These are phyloP conservation scores for Rhynchopsitta pachyrhyncha DNA, from an alignment of 2,113 vertebrate genomes.

Conservation along the genomic window DNA sequence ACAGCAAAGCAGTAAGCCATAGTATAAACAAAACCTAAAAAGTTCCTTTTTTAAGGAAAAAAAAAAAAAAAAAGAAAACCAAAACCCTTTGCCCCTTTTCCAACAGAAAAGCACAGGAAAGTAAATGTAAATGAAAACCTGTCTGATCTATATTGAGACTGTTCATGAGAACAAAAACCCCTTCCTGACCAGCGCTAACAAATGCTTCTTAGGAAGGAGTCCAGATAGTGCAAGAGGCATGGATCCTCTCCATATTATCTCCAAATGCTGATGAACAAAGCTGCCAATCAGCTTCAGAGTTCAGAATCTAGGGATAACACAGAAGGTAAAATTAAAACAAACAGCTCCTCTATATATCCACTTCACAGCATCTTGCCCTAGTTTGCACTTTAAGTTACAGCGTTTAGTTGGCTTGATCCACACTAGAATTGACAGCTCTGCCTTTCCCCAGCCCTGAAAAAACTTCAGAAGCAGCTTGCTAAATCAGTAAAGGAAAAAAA, in stretches of 20 bases:
- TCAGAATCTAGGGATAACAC: background rate
- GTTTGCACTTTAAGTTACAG: background rate
- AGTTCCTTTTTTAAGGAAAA: background rate
- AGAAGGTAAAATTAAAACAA: background rate
- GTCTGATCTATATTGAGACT: background rate
- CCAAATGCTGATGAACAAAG: background rate
- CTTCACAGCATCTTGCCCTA: background rate
- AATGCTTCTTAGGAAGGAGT: accelerated
- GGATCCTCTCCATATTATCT: background rate
- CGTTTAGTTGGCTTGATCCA: background rate
- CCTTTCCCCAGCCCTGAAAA: background rate
- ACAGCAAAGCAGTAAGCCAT: background rate
- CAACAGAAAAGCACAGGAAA: background rate
- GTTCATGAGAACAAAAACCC: background rate
- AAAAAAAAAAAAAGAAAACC: background rate
- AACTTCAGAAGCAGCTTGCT: background rate
- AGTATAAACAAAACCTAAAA: background rate
- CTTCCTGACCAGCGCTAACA: background rate
- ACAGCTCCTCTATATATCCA: background rate
- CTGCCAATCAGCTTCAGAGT: background rate
- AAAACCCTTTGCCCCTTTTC: background rate
- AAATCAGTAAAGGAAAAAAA: background rate
- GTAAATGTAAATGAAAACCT: background rate
- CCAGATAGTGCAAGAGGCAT: background rate
- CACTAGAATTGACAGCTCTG: background rate